phyloP scores from a whole-genome alignment of 1,140 invertebrate species.

The Coptotermes formosanus region DNA sequence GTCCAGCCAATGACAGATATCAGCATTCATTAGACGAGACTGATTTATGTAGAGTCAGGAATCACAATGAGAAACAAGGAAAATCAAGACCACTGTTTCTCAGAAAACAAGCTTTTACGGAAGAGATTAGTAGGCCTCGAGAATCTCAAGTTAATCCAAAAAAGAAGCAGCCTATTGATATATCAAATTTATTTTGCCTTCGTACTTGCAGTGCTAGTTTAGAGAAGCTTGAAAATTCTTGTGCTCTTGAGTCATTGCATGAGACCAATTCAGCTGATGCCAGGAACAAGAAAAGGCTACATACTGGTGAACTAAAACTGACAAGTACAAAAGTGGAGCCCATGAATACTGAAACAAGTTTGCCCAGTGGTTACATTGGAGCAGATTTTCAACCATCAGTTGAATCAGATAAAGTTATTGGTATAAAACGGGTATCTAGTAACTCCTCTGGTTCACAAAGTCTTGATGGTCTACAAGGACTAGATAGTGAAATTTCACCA shows the following conservation, averaged over 20 bases:
- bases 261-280: neutral
- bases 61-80: neutral
- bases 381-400: neutral
- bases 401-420: neutral
- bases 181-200: neutral
- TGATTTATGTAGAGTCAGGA: neutral
- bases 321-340: neutral
- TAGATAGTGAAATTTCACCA: neutral
- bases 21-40: neutral
- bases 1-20: neutral
- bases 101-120: neutral
- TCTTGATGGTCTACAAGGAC: neutral
- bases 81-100: neutral
- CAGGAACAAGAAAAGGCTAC: neutral
- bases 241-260: no score
- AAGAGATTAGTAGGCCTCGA: neutral
- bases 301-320: neutral
- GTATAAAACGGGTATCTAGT: neutral
- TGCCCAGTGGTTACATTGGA: neutral
- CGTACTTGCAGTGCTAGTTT: neutral
- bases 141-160: constrained; percentile 1
- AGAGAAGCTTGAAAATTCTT: no score
- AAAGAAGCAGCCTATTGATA: neutral
- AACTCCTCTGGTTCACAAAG: neutral
- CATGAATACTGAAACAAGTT: neutral